These are phyloP conservation scores for Pampus argenteus DNA, from an alignment of 2,797 vertebrate genomes.

Conservation along the genomic window DNA sequence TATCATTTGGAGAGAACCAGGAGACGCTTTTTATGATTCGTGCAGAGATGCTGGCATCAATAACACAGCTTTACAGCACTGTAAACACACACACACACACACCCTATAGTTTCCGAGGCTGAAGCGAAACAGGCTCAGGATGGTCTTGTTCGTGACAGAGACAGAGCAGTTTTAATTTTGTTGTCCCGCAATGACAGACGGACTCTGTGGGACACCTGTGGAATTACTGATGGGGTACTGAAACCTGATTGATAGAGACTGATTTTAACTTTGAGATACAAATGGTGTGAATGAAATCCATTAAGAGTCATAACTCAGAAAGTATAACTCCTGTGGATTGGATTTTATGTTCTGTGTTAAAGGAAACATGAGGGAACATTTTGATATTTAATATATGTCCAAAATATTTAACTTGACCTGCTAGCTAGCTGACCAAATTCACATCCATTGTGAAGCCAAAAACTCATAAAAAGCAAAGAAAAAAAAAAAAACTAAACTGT, in stretches of 20 bases:
- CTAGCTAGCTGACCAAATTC: background rate
- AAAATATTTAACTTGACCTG: background rate
- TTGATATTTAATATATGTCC: background rate
- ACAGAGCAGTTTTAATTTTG: slow-evolving; percentile 45
- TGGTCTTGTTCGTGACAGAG: slow-evolving; percentile 31
- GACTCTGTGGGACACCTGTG: slow-evolving; percentile 39
- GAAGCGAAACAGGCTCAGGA: background rate
- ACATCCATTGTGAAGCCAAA: background rate
- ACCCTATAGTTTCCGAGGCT: background rate
- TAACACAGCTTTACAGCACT: slow-evolving; percentile 24
- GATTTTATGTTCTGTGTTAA: background rate
- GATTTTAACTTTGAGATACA: background rate
- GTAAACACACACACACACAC: slow-evolving; percentile 34
- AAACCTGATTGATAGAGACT: slow-evolving; percentile 44
- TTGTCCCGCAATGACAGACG: slow-evolving; percentile 10
- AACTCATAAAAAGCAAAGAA: background rate
- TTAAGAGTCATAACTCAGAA: background rate
- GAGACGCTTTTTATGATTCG: slow-evolving; percentile 52
- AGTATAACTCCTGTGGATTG: too few relatives aligned
- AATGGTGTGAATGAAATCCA: background rate
- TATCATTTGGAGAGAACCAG: slow-evolving; percentile 22
- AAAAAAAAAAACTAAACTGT: background rate
- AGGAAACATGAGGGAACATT: background rate
- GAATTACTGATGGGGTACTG: slow-evolving; percentile 43
- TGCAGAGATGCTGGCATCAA: slow-evolving; percentile 45